These are phyloP conservation scores for Onychomys torridus DNA, from an alignment of 2,797 vertebrate genomes.

Conservation along the genomic window DNA sequence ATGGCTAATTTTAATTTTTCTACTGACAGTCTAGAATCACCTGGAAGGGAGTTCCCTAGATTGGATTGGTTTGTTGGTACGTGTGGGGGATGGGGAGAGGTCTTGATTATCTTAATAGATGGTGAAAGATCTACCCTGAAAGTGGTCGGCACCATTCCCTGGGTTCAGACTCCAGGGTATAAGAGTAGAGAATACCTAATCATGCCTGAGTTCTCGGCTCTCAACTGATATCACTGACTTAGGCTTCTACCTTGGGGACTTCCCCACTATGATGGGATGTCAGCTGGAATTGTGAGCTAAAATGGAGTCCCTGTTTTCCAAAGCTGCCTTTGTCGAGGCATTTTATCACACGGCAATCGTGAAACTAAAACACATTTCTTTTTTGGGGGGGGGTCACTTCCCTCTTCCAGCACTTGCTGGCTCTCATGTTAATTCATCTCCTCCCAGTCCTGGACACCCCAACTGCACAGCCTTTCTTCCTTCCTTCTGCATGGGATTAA, in stretches of 20 bases:
- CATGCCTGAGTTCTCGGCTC: background rate
- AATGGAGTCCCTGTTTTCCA: background rate
- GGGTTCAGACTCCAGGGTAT: background rate
- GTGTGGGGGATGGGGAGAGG: background rate
- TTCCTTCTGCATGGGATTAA: background rate
- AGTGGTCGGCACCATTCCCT: background rate
- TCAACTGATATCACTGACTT: background rate
- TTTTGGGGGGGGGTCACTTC: too few relatives aligned
- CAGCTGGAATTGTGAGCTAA: too few relatives aligned
- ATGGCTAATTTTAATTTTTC: background rate
- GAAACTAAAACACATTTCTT: background rate
- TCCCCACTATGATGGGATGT: background rate
- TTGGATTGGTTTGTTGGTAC: background rate
- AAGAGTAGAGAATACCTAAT: background rate
- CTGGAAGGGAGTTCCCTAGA: background rate
- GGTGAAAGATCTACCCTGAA: background rate
- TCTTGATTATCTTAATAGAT: background rate
- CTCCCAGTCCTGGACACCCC: background rate
- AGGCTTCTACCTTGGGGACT: background rate
- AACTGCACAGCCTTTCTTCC: background rate
- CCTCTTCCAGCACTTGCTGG: background rate
- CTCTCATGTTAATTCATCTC: too few relatives aligned
- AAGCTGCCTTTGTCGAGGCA: too few relatives aligned
- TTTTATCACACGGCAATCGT: background rate
- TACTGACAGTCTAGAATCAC: background rate